These are phyloP conservation scores for Danaus chrysippus DNA, from an alignment of 2,888 invertebrate species.

Conservation along the genomic window DNA sequence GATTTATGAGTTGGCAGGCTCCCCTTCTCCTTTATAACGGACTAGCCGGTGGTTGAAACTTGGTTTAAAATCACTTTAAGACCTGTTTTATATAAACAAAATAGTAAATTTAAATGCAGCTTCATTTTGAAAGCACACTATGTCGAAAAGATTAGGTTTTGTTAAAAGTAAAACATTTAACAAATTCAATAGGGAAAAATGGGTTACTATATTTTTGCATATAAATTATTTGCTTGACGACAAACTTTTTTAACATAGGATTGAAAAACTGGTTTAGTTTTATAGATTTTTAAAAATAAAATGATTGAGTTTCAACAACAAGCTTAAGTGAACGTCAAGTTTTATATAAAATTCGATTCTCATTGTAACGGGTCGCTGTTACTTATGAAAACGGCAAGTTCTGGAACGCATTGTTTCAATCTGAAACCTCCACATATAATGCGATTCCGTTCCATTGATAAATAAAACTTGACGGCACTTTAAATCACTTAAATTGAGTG, in stretches of 20 bases:
- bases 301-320: background rate
- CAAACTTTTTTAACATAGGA: too few relatives aligned
- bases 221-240: too few relatives aligned
- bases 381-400: constrained; percentile 54
- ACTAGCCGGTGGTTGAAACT: constrained; percentile 1
- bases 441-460: constrained; percentile 42
- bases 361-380: constrained; percentile 58
- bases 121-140: too few relatives aligned
- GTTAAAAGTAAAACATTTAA: too few relatives aligned
- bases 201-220: too few relatives aligned
- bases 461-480: constrained; percentile 37
- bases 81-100: too few relatives aligned
- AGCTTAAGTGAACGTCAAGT: constrained; percentile 12
- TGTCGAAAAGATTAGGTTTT: too few relatives aligned
- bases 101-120: too few relatives aligned
- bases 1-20: constrained; percentile 65
- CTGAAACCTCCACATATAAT: constrained; percentile 42
- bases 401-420: constrained; percentile 47
- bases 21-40: constrained; percentile 39
- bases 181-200: too few relatives aligned
- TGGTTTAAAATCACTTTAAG: background rate
- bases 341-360: constrained; percentile 33
- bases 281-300: background rate
- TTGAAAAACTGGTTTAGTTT: too few relatives aligned
- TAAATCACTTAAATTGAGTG: constrained; percentile 24